Conservation (phyloP, 2,888 invertebrate species). For the Molorchus minor region DNA sequence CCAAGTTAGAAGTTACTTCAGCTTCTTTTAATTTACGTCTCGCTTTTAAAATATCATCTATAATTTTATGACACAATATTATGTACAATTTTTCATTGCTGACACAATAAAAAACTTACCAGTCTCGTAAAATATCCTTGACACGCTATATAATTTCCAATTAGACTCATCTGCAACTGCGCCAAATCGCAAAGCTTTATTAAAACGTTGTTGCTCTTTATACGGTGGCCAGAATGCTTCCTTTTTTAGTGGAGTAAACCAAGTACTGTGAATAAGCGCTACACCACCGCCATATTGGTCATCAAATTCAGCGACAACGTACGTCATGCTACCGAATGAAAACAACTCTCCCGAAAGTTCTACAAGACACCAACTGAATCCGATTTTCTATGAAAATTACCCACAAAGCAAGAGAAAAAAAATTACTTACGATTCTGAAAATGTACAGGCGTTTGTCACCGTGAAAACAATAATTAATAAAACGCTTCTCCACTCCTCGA, state of each 20-base stretch:
- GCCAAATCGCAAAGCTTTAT: neutral
- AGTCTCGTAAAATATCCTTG: constrained; percentile 1
- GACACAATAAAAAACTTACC: no score
- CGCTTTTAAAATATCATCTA: neutral
- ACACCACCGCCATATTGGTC: neutral
- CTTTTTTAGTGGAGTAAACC: constrained; percentile 2
- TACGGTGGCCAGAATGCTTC: no score
- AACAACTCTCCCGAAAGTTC: no score
- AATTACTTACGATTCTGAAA: no score
- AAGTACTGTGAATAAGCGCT: neutral
- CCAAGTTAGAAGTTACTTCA: no score
- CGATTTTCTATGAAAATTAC: no score
- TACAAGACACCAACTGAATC: no score
- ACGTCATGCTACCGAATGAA: neutral
- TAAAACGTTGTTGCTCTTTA: neutral
- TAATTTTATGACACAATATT: neutral
- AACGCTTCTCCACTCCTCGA: no score
- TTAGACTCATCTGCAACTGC: neutral
- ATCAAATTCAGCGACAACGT: neutral
- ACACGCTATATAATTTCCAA: neutral
- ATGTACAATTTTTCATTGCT: no score
- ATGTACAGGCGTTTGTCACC: no score
- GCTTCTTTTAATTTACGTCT: neutral
- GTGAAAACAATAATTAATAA: no score
- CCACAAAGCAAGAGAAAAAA: neutral